Conservation (phyloP, 2,113 vertebrate genomes). For the Tricholaema leucomelas region DNA sequence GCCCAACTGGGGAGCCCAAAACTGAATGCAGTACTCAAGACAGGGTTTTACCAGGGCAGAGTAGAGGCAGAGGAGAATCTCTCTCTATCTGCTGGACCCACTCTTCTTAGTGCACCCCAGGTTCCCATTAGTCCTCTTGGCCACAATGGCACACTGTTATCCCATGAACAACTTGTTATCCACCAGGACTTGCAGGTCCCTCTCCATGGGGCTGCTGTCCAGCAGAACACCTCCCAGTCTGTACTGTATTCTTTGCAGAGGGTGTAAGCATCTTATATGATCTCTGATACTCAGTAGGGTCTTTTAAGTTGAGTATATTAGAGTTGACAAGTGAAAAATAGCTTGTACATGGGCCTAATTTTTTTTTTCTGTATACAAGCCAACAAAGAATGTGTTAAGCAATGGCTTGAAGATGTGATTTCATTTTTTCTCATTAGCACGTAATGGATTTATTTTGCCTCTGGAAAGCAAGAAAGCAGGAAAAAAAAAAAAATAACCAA, state of each 20-base stretch:
- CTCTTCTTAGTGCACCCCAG: no score
- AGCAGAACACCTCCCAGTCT: no score
- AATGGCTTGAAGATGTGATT: background rate
- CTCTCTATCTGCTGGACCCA: no score
- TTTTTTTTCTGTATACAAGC: background rate
- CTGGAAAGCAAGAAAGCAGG: background rate
- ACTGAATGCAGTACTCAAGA: no score
- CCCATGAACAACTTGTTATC: no score
- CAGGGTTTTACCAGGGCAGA: no score
- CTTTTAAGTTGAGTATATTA: background rate
- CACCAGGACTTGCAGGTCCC: no score
- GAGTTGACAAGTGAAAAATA: background rate
- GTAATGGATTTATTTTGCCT: background rate
- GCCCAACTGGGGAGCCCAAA: no score
- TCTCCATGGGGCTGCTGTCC: no score
- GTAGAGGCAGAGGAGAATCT: no score
- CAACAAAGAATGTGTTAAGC: background rate
- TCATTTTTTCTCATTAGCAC: background rate
- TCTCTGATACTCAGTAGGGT: background rate
- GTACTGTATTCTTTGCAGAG: background rate
- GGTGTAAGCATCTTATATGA: fast-evolving
- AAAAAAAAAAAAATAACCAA: background rate
- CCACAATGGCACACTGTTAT: no score
- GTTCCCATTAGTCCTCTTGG: no score
- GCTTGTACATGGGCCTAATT: background rate